Conservation (phyloP, 2,888 invertebrate genomes). For the Bellardia pandia region DNA sequence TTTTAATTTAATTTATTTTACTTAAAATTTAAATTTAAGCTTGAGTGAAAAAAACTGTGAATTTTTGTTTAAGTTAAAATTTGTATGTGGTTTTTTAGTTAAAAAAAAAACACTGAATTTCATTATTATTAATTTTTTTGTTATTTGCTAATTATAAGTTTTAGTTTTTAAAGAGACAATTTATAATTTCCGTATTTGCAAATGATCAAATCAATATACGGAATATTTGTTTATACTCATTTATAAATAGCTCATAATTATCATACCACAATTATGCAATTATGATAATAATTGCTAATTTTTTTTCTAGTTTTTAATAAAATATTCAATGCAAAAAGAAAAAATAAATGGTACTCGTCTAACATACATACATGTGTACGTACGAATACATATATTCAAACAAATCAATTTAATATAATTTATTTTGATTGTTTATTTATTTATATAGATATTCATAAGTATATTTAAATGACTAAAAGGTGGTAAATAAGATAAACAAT, state of each 20-base stretch:
- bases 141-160: background rate
- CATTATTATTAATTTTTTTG: constrained; percentile 12
- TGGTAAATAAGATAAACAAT: background rate
- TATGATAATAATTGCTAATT: background rate
- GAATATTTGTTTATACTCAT: constrained; percentile 58
- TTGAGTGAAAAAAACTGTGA: background rate
- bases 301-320: constrained; percentile 14
- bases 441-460: background rate
- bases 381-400: background rate
- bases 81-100: constrained; percentile 34
- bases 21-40: background rate
- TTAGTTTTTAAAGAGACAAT: background rate
- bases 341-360: background rate
- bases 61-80: constrained; percentile 7
- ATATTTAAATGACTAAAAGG: background rate
- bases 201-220: constrained; percentile 27
- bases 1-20: background rate
- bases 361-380: background rate
- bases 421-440: background rate
- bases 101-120: background rate
- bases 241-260: constrained; percentile 54
- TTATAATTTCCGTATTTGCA: constrained; percentile 55
- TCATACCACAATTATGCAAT: constrained; percentile 10
- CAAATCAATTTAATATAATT: constrained; percentile 6
- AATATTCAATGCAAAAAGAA: constrained; percentile 2